Conservation (phyloP, 2,888 invertebrate genomes). For the Drosophila imparisetae region DNA sequence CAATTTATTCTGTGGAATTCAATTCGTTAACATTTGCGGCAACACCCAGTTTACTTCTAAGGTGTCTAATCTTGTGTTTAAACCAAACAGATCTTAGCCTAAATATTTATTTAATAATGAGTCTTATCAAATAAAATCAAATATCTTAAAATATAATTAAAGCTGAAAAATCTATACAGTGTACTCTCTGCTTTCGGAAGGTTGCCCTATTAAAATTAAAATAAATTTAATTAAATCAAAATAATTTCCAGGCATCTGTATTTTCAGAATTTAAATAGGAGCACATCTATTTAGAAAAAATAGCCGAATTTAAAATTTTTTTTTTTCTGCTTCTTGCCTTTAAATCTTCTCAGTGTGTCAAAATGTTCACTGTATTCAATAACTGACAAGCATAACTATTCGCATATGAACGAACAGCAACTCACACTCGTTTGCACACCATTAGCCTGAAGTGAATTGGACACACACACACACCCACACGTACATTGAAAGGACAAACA, state of each 20-base stretch:
- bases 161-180: not conserved
- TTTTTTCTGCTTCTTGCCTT: not conserved
- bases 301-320: not conserved
- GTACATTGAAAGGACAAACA: slow-evolving; percentile 46
- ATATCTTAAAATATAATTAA: not conserved
- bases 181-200: not conserved
- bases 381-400: slow-evolving; percentile 18
- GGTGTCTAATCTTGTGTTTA: slow-evolving; percentile 19
- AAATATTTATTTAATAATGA: not conserved
- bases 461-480: not conserved
- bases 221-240: not conserved
- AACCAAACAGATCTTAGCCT: slow-evolving; percentile 19
- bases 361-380: slow-evolving; percentile 23
- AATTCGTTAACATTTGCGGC: slow-evolving; percentile 21
- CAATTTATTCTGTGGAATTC: slow-evolving; percentile 24
- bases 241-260: not conserved
- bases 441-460: slow-evolving; percentile 32
- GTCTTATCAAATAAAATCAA: not conserved
- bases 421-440: slow-evolving; percentile 48
- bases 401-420: slow-evolving; percentile 18
- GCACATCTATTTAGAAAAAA: not conserved
- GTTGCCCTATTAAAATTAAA: not conserved
- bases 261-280: not conserved
- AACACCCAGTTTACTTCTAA: slow-evolving; percentile 39
- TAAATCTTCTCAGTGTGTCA: slow-evolving; percentile 1